Conservation (phyloP, 2,797 vertebrate species). For the Synanceia verrucosa region DNA sequence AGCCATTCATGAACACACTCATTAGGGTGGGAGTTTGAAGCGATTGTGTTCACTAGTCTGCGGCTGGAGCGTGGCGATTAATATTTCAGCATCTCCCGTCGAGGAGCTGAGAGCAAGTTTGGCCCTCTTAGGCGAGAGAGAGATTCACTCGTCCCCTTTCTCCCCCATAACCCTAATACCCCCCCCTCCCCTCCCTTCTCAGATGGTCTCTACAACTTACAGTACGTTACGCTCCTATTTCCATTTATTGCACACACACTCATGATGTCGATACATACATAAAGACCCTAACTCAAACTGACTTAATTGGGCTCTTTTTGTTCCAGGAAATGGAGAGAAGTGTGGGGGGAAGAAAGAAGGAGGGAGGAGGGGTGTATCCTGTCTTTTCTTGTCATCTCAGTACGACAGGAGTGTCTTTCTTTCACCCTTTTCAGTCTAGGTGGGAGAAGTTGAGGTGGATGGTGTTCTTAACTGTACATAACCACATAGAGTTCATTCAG, state of each 20-base stretch:
- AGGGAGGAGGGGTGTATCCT: constrained; percentile 32
- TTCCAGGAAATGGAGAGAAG: constrained; percentile 67
- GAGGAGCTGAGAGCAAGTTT: constrained; percentile 83
- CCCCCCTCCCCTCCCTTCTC: constrained; percentile 25
- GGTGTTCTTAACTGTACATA: constrained; percentile 37
- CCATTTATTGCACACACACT: constrained; percentile 58
- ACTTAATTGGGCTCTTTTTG: constrained; percentile 84
- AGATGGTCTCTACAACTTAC: constrained; percentile 55
- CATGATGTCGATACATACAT: constrained; percentile 39
- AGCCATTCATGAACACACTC: constrained; percentile 85
- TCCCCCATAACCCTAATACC: constrained; percentile 19
- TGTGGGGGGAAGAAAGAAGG: constrained; percentile 8
- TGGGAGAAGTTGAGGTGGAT: constrained; percentile 29
- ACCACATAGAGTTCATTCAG: constrained; percentile 54
- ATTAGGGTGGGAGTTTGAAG: constrained; percentile 85
- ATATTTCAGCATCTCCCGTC: constrained; percentile 85
- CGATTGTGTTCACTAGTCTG: constrained; percentile 83
- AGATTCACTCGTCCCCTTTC: constrained; percentile 1
- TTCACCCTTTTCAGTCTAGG: constrained; percentile 22
- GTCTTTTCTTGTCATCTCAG: constrained; percentile 47
- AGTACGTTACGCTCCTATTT: constrained; percentile 54
- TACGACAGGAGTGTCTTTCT: constrained; percentile 44
- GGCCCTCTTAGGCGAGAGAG: constrained; percentile 68
- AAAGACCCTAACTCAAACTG: constrained; percentile 79
- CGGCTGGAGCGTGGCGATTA: constrained; percentile 81